A percentile compares a stretch with the other conserved stretches of the same genome.
phyloP scores from a whole-genome alignment of 2,797 vertebrate genomes.

The Microchirus variegatus region DNA sequence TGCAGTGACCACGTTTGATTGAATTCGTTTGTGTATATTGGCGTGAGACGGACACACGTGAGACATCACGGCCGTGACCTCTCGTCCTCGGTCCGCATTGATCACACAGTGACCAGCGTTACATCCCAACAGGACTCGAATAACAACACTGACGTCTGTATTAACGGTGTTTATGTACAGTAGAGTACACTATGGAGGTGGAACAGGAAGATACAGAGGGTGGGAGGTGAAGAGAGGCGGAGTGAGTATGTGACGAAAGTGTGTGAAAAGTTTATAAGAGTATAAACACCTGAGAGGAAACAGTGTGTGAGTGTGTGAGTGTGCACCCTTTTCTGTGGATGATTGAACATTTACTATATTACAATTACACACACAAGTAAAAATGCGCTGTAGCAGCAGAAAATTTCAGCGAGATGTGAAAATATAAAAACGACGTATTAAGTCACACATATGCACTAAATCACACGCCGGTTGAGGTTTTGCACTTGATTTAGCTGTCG shows the following conservation, averaged over 20 bases:
- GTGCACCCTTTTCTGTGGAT: conserved; percentile 31
- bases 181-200: conserved; percentile 1
- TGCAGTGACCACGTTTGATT: background rate
- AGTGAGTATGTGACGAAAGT: conserved; percentile 26
- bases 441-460: background rate
- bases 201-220: conserved; percentile 16
- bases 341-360: conserved; percentile 53
- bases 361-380: background rate
- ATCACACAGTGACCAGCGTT: background rate
- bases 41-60: background rate
- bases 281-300: conserved; percentile 53
- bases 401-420: background rate
- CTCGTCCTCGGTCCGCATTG: background rate
- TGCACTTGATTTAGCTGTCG: background rate
- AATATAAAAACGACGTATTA: background rate
- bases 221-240: background rate
- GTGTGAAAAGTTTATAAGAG: conserved; percentile 29
- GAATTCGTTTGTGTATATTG: conserved; percentile 2
- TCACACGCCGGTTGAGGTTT: background rate
- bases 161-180: conserved; percentile 5
- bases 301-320: background rate
- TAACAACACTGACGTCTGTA: conserved; percentile 17
- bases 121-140: background rate
- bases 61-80: background rate
- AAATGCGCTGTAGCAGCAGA: no score